These are phyloP conservation scores for Amblyornis subalaris DNA, from an alignment of 2,113 vertebrate species.

Conservation along the genomic window DNA sequence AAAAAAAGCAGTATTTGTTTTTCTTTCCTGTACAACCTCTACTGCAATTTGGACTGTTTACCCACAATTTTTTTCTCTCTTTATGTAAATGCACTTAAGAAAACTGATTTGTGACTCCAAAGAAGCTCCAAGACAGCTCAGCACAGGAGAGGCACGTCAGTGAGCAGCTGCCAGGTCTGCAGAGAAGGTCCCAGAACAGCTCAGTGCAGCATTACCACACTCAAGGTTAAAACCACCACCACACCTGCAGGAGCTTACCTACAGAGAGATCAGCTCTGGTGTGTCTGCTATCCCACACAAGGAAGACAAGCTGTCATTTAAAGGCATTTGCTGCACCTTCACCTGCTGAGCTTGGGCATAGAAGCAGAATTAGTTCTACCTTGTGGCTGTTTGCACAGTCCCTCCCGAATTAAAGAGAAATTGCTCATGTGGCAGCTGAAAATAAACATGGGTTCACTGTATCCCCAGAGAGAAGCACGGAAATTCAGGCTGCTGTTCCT, in stretches of 20 bases:
- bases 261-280: rapidly evolving
- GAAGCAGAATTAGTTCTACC: background rate
- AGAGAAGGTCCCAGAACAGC: background rate
- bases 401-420: background rate
- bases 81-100: background rate
- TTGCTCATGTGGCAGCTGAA: background rate
- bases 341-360: background rate
- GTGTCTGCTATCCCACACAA: background rate
- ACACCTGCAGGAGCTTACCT: background rate
- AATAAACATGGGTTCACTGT: background rate
- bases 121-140: background rate
- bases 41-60: background rate
- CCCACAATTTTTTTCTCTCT: background rate
- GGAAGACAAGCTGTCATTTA: background rate
- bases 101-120: background rate
- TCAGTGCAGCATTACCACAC: background rate
- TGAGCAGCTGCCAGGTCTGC: background rate
- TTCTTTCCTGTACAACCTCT: background rate
- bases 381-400: background rate
- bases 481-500: background rate
- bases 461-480: background rate
- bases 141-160: background rate
- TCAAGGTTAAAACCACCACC: background rate
- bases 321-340: background rate
- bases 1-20: background rate